These are phyloP conservation scores for Neosilurus mollespiculum DNA, from an alignment of 2,797 vertebrate genomes.

Conservation along the genomic window DNA sequence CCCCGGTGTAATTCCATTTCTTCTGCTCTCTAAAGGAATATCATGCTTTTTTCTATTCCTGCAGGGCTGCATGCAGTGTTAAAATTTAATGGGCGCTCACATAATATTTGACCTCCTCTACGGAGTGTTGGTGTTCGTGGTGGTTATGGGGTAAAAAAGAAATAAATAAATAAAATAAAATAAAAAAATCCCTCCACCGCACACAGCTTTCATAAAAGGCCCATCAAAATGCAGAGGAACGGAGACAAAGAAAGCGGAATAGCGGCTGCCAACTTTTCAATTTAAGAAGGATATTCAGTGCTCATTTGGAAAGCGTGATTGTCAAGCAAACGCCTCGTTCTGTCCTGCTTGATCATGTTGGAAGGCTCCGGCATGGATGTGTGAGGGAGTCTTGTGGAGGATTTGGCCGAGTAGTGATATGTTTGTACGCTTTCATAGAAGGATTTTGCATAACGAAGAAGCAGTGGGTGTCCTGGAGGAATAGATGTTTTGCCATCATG, in stretches of 20 bases:
- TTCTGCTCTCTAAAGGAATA: constrained; percentile 34
- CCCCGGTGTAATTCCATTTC: constrained; percentile 48
- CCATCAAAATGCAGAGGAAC: constrained; percentile 40
- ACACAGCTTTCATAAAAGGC: constrained; percentile 34
- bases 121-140: constrained; percentile 13
- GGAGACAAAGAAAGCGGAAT: constrained; percentile 14
- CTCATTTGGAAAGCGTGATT: constrained; percentile 54
- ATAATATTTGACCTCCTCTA: constrained; percentile 53
- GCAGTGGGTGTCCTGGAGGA: constrained; percentile 59
- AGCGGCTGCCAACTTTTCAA: constrained; percentile 47
- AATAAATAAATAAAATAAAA: background rate
- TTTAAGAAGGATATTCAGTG: constrained; percentile 57
- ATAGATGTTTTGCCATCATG: constrained; percentile 49
- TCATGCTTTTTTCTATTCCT: constrained; percentile 27
- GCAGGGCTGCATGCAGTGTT: constrained; percentile 29
- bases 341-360: constrained; percentile 34
- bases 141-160: background rate
- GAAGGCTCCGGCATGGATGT: constrained; percentile 40
- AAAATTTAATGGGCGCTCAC: constrained; percentile 49
- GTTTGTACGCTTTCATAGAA: constrained; percentile 58
- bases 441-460: constrained; percentile 55
- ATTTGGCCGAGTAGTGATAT: constrained; percentile 61
- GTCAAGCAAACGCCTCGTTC: constrained; percentile 55
- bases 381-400: constrained; percentile 58
- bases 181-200: background rate